Conservation (phyloP, 2,888 invertebrate genomes). For the Helicoverpa assulta region DNA sequence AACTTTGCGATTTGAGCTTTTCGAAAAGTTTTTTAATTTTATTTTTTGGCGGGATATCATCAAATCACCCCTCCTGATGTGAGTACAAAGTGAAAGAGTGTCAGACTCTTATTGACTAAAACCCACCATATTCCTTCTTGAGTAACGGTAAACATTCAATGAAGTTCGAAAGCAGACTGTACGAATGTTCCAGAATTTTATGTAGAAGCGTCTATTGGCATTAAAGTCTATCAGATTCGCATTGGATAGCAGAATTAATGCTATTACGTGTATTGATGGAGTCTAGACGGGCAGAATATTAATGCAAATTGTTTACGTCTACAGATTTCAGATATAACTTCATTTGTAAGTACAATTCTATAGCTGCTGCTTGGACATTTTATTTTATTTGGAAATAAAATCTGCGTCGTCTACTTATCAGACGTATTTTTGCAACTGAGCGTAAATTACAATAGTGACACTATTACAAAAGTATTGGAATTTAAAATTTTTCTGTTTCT, state of each 20-base stretch:
- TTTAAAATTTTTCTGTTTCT: no score
- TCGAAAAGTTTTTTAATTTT: no score
- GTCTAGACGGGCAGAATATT: conserved; percentile 48
- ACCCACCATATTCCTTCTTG: no score
- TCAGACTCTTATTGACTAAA: no score
- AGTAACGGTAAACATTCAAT: neutral
- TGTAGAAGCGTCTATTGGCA: neutral
- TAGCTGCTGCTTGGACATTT: neutral
- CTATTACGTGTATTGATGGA: conserved; percentile 31
- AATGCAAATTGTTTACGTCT: conserved; percentile 29
- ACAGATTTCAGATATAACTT: conserved; percentile 8
- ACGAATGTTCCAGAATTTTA: conserved; percentile 7
- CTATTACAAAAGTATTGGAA: no score
- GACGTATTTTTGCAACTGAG: no score
- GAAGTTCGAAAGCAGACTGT: conserved; percentile 1
- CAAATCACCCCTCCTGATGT: no score
- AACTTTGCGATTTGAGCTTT: no score
- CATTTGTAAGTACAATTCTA: conserved; percentile 16
- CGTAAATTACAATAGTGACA: no score
- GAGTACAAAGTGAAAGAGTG: no score
- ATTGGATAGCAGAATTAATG: conserved; percentile 19
- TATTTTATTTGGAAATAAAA: neutral
- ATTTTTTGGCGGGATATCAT: no score
- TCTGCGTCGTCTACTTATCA: no score
- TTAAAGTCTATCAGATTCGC: conserved; percentile 29